Conservation (phyloP, 2,113 vertebrate species). For the Marmota monax region DNA sequence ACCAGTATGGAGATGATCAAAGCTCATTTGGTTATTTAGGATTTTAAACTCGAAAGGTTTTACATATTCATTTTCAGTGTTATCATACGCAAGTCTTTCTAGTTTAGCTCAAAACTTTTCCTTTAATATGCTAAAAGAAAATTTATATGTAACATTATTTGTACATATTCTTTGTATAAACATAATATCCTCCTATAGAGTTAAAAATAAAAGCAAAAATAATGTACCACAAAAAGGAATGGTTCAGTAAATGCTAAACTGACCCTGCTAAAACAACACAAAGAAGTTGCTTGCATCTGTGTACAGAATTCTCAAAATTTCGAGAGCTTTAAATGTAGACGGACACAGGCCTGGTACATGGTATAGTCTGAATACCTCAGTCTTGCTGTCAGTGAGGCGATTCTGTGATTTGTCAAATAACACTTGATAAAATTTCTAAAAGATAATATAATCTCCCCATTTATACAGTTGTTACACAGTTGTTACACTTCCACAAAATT, state of each 20-base stretch:
- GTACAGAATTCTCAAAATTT: neutral
- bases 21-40: neutral
- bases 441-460: neutral
- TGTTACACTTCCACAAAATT: neutral
- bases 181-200: neutral
- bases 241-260: neutral
- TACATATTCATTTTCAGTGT: neutral
- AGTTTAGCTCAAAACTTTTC: neutral
- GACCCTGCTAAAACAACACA: neutral
- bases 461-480: neutral
- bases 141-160: neutral
- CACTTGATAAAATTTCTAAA: neutral
- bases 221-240: neutral
- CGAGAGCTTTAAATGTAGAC: neutral
- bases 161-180: neutral
- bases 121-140: conserved; percentile 15
- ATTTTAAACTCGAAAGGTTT: neutral
- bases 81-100: neutral
- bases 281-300: neutral
- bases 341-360: neutral
- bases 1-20: neutral
- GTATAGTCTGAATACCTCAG: neutral
- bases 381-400: neutral
- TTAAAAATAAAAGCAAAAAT: conserved; percentile 41
- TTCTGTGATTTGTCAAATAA: neutral